Base-by-base conservation (phyloP, 2,888 invertebrate species). In the Uropetala carovei region DNA sequence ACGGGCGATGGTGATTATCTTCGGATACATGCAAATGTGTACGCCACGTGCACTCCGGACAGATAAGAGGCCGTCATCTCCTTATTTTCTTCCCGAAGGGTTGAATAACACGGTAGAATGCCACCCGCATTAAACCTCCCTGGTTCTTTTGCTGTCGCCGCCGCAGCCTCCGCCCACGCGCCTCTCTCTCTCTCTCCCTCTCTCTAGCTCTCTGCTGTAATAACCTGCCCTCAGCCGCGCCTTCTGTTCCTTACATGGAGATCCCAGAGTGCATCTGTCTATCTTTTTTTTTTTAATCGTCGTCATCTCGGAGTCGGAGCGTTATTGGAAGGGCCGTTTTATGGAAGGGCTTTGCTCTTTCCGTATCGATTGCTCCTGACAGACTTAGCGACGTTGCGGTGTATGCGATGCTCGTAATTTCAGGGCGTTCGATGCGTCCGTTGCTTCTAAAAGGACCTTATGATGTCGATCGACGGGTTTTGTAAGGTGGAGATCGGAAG, bases 31-130 rank as follows among this genome's bases (percentile, higher is more conserved):
- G 75, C 75, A 75, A 75, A 75, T 75, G 27, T 13, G 22, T 75
- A 8, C 27, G 75, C 75, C 75, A 75, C 75, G 75, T 75, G 75
- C 75, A 75, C 22, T 75, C 75, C 22, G 75, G n/a, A 68, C 64
- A n/a, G 22, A n/a, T 75, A 22, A 3, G 75, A 75, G 27, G n/a
- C n/a, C 75, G 75, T 75, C 75, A 27, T 4, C 75, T 75, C 75
- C 68, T 68, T 68, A n/a, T 22, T 68, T 68, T 68, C 68, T 68
- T 10, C 68, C 22, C 75, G 27, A 13, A 27, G 27, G 43, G 22
- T 75, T 75, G 75, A 27, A 75, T 64, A 64, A n/a, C 64, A 64
- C 64, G n/a, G 64, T 16, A 16, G n/a, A 68, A 68, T 68, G 16
- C 68, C 68, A 27, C 75, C 75, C 75, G 75, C 75, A 27, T 75